A percentile compares a stretch with the other conserved stretches of the same genome.
Conservation (phyloP, 2,797 vertebrate species). For the Valencia hispanica region DNA sequence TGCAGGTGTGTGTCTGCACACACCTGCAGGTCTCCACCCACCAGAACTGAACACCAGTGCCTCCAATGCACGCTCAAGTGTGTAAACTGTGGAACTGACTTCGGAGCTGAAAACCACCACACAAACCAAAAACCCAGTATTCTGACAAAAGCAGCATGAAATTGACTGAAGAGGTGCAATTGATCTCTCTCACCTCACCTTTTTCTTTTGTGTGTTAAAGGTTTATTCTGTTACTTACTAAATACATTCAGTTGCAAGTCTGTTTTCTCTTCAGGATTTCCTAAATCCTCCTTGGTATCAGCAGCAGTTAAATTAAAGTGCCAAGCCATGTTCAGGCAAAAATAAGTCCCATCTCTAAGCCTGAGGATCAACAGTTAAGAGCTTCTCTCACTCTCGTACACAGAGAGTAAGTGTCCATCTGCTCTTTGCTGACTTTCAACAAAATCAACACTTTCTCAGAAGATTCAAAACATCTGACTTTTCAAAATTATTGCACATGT, state of each 20-base stretch:
- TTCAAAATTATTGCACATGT: not conserved
- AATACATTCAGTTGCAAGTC: constrained; percentile 17
- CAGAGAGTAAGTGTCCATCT: constrained; percentile 36
- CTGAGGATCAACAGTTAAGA: constrained; percentile 38
- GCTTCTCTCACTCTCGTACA: constrained; percentile 27
- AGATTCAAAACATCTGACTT: constrained; percentile 30
- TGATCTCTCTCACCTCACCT: not conserved
- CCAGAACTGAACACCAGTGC: too few species aligned
- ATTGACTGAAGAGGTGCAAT: not conserved
- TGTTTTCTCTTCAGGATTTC: constrained; percentile 14
- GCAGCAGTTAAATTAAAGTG: constrained; percentile 52
- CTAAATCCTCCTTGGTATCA: constrained; percentile 22
- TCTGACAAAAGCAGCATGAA: not conserved
- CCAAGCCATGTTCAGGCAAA: constrained; percentile 55
- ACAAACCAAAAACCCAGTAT: too few species aligned
- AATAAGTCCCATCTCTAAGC: constrained; percentile 33
- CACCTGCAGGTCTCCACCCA: too few species aligned
- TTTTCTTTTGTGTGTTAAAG: not conserved
- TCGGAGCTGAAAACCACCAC: too few species aligned
- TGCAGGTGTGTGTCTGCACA: too few species aligned
- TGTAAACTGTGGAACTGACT: too few species aligned
- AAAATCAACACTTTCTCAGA: constrained; percentile 7
- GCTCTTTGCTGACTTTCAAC: constrained; percentile 32
- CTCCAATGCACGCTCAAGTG: too few species aligned
- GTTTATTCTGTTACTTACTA: not conserved